Percentiles rank a stretch among this genome's conserved stretches.
Conservation (phyloP, 2,113 vertebrate species). For the Nothoprocta perdicaria region DNA sequence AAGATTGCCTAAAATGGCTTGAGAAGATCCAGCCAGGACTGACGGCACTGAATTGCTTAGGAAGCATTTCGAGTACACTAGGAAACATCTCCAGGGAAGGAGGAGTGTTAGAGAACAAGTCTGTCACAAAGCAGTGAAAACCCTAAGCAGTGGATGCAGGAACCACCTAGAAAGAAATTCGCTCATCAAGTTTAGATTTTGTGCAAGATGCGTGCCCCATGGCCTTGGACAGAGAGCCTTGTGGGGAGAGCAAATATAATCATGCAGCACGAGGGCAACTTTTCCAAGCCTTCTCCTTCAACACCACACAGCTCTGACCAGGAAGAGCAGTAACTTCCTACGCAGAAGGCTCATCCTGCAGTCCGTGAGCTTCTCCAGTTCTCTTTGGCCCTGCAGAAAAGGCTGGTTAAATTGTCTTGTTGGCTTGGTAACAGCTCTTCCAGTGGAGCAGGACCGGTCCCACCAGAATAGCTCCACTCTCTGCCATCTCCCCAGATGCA, state of each 20-base stretch:
- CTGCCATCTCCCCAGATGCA: not conserved
- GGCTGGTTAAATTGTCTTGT: not conserved
- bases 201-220: not conserved
- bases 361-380: not conserved
- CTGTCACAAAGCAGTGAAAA: not conserved
- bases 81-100: not conserved
- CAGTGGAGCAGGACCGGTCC: not conserved
- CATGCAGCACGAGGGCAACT: not conserved
- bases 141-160: not conserved
- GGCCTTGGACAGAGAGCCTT: not conserved
- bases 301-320: accelerated
- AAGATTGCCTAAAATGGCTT: not conserved
- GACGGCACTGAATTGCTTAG: not conserved
- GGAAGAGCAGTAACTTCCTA: not conserved
- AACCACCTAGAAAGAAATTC: not conserved
- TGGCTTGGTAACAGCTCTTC: not conserved
- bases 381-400: not conserved
- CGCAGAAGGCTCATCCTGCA: accelerated
- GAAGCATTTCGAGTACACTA: not conserved
- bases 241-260: not conserved
- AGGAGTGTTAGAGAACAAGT: not conserved
- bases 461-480: not conserved
- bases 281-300: not conserved
- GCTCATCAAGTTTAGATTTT: not conserved
- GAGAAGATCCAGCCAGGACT: not conserved